Percentiles rank a stretch among this genome's conserved stretches.
Conservation (phyloP, 35 echinoderm and acorn worm species). For the Heliocidaris erythrogramma region DNA sequence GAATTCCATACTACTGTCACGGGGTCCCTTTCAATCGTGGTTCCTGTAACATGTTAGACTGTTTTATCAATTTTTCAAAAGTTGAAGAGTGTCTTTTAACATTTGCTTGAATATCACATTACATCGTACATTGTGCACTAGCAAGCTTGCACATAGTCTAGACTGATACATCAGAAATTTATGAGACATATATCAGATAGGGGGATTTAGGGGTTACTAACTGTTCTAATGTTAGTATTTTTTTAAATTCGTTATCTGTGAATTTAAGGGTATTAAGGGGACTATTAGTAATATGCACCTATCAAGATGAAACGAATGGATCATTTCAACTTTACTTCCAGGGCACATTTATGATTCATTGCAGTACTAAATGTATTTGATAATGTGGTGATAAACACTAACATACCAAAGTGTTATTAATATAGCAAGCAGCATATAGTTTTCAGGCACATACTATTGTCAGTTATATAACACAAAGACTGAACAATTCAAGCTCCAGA, state of each 20-base stretch:
- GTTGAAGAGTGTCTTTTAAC: too few species aligned
- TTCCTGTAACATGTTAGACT: too few species aligned
- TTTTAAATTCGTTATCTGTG: not conserved
- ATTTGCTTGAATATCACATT: not conserved
- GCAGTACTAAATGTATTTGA: too few species aligned
- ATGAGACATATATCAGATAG: not conserved
- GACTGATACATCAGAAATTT: not conserved
- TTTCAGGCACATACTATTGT: too few species aligned
- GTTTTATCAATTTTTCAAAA: too few species aligned
- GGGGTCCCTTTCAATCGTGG: not conserved
- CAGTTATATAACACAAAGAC: too few species aligned
- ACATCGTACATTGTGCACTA: not conserved
- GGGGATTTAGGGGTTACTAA: not conserved
- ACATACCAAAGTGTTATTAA: too few species aligned
- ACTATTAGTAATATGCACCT: constrained; percentile 10
- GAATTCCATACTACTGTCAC: not conserved
- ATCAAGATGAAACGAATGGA: not conserved
- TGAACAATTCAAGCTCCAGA: too few species aligned
- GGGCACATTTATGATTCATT: too few species aligned
- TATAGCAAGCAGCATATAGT: too few species aligned
- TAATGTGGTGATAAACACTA: too few species aligned
- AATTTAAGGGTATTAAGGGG: not conserved
- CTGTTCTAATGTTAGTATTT: not conserved
- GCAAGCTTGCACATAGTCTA: not conserved
- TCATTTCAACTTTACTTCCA: too few species aligned